These are phyloP conservation scores for Holacanthus passer DNA, from an alignment of 2,113 vertebrate genomes.

Conservation along the genomic window DNA sequence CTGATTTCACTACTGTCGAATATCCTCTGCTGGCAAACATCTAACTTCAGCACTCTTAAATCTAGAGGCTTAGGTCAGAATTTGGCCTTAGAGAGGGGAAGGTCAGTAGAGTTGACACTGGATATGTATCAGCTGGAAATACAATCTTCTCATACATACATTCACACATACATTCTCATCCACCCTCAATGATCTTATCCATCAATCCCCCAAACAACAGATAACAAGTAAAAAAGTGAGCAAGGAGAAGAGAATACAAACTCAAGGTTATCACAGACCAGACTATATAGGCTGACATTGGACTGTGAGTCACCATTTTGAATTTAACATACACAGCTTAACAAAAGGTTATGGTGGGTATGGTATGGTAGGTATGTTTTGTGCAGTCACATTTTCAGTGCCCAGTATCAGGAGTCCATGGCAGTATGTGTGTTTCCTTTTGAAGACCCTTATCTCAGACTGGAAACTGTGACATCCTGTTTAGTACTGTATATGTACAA, in stretches of 20 bases:
- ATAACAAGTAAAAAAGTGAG: background rate
- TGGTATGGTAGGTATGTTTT: no score
- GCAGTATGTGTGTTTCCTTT: background rate
- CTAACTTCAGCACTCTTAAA: background rate
- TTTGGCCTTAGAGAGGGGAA: background rate
- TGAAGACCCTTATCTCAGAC: background rate
- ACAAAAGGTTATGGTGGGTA: no score
- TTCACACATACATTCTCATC: no score
- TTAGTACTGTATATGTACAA: background rate
- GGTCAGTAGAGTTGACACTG: conserved; percentile 5
- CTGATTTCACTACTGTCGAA: background rate
- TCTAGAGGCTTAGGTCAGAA: background rate
- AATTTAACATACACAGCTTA: conserved; percentile 2
- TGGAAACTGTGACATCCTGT: background rate
- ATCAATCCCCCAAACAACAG: background rate
- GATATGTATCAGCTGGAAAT: conserved; percentile 9
- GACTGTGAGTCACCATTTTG: background rate
- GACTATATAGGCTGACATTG: background rate
- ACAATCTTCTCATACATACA: conserved; percentile 4
- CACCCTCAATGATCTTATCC: conserved; percentile 6
- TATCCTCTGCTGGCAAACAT: background rate
- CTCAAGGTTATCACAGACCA: conserved; percentile 3
- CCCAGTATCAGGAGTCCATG: background rate
- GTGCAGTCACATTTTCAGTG: background rate
- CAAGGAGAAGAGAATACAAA: background rate